These are phyloP conservation scores for Spea hammondii DNA, from an alignment of 2,797 vertebrate species.

Conservation along the genomic window DNA sequence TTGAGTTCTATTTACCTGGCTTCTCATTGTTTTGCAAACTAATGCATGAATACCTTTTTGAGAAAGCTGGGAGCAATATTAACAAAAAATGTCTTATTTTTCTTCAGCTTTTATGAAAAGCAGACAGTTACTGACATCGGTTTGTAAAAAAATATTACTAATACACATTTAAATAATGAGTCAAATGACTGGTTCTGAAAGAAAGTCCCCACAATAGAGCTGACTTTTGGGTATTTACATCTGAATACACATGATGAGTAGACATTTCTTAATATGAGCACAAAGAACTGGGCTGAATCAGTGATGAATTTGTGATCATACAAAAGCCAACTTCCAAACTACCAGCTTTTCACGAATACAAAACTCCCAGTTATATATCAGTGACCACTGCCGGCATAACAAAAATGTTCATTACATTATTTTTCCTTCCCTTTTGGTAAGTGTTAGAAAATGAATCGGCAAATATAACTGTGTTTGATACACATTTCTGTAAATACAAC, in stretches of 20 bases:
- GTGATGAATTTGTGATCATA: constrained; percentile 2
- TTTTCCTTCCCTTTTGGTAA: not conserved
- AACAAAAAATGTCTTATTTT: not conserved
- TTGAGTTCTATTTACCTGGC: too few species aligned
- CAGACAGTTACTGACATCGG: not conserved
- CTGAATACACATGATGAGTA: constrained; percentile 1
- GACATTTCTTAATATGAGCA: constrained; percentile 7
- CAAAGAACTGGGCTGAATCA: not conserved
- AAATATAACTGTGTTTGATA: too few species aligned
- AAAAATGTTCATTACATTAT: not conserved
- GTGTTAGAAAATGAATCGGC: not conserved
- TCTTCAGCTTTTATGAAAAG: not conserved
- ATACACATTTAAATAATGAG: not conserved
- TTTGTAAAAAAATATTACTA: not conserved
- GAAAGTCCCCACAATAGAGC: not conserved
- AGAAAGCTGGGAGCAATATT: not conserved
- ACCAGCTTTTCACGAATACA: not conserved
- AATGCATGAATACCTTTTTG: not conserved
- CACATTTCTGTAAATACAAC: too few species aligned
- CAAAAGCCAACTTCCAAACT: not conserved
- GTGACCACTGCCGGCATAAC: not conserved
- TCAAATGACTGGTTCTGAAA: constrained; percentile 3
- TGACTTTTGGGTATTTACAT: constrained; percentile 14
- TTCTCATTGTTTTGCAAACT: too few species aligned
- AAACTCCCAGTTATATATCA: not conserved